Conservation (phyloP, 1,140 invertebrate species). For the Cherax quadricarinatus region DNA sequence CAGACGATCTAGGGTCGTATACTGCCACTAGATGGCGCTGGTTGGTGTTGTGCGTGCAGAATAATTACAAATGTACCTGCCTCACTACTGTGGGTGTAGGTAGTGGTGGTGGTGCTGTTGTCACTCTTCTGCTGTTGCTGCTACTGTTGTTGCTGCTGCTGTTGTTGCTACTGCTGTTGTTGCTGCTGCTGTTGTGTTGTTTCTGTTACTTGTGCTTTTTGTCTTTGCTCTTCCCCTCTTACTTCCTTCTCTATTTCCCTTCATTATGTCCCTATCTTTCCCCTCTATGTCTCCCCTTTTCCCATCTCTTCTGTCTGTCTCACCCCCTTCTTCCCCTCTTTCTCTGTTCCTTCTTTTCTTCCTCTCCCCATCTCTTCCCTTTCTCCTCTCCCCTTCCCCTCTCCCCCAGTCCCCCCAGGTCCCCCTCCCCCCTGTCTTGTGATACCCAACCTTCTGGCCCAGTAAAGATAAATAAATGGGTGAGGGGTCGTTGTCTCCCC, state of each 20-base stretch:
- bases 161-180: no score
- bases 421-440: background rate
- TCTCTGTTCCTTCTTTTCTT: background rate
- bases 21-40: no score
- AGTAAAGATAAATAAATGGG: conserved; percentile 22
- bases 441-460: background rate
- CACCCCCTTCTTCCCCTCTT: background rate
- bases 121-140: no score
- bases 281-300: background rate
- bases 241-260: background rate
- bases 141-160: no score
- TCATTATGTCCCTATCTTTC: background rate
- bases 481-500: background rate
- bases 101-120: no score
- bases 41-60: no score
- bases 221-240: background rate
- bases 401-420: background rate
- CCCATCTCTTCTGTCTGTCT: background rate
- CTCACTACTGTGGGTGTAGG: no score
- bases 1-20: no score
- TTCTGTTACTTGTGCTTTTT: no score
- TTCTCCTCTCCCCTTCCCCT: background rate
- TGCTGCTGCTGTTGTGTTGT: no score
- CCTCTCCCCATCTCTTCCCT: background rate
- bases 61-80: no score